Evolutionary conservation across 2,113 vertebrate genomes (phyloP).

Genomic region (Chloroceryle aenea): DNA sequence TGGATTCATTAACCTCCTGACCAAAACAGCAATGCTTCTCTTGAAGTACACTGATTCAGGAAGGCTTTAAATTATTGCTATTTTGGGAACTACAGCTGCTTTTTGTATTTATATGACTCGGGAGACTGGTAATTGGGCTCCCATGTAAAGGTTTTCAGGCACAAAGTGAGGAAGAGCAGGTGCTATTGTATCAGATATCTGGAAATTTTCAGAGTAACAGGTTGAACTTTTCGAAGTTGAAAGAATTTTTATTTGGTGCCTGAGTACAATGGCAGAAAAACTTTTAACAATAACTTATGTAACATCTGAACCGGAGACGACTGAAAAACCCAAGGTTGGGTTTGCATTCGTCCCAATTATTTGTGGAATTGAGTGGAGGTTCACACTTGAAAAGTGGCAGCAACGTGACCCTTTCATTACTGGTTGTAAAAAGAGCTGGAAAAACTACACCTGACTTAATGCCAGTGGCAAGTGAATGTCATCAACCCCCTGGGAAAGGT

Average conservation of each 20-base stretch:
- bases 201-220: not conserved
- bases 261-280: not conserved
- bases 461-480: not conserved
- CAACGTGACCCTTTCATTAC: not conserved
- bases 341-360: not conserved
- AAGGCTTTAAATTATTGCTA: not conserved
- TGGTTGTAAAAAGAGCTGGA: not conserved
- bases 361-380: not conserved
- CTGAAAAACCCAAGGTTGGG: not conserved
- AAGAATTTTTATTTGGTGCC: not conserved
- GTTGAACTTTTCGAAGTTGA: not conserved
- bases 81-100: not conserved
- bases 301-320: rapidly evolving
- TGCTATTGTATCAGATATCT: not conserved
- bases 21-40: not conserved
- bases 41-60: not conserved
- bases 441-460: not conserved
- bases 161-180: not conserved
- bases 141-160: not conserved
- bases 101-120: not conserved
- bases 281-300: not conserved
- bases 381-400: not conserved
- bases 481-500: not conserved
- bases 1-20: not conserved
- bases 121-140: not conserved